Percentiles rank a stretch among this genome's conserved stretches.
phyloP scores from a whole-genome alignment of 2,113 vertebrate genomes.

The Alethe castanea region DNA sequence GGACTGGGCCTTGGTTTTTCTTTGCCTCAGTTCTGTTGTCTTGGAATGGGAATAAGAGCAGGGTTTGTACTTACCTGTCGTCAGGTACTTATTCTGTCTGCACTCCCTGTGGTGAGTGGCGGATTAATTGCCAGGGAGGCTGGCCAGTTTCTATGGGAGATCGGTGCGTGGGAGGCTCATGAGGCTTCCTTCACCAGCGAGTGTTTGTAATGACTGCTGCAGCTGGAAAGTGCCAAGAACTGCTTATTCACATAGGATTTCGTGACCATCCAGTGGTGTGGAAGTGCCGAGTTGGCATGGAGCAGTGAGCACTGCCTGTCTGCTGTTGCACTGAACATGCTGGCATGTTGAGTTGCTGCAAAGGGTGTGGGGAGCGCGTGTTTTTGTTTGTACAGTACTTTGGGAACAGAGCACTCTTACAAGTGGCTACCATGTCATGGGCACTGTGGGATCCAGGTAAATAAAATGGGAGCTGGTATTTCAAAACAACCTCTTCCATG shows the following conservation, averaged over 20 bases:
- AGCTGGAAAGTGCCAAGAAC: background rate
- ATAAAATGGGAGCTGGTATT: constrained; percentile 13
- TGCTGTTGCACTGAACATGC: background rate
- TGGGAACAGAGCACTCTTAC: background rate
- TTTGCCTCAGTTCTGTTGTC: background rate
- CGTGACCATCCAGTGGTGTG: background rate
- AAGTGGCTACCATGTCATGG: background rate
- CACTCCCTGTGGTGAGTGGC: background rate
- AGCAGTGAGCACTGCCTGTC: background rate
- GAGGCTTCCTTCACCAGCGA: background rate
- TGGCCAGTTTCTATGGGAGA: constrained; percentile 36
- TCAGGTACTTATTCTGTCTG: background rate
- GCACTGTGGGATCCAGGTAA: constrained; percentile 13
- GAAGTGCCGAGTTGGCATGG: background rate
- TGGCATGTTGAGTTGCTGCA: background rate
- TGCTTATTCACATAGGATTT: background rate
- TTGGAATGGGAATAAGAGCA: background rate
- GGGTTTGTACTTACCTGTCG: background rate
- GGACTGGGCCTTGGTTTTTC: background rate
- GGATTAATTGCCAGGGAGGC: constrained; percentile 39
- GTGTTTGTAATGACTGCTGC: background rate
- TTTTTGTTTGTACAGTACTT: background rate
- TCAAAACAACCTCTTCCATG: constrained; percentile 23
- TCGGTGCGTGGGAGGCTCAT: constrained; percentile 15
- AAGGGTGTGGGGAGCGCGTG: background rate